Percentiles rank a stretch among this genome's conserved stretches.
Evolutionary conservation across 2,797 vertebrate genomes (phyloP).

Genomic region (Apodemus agrarius): DNA sequence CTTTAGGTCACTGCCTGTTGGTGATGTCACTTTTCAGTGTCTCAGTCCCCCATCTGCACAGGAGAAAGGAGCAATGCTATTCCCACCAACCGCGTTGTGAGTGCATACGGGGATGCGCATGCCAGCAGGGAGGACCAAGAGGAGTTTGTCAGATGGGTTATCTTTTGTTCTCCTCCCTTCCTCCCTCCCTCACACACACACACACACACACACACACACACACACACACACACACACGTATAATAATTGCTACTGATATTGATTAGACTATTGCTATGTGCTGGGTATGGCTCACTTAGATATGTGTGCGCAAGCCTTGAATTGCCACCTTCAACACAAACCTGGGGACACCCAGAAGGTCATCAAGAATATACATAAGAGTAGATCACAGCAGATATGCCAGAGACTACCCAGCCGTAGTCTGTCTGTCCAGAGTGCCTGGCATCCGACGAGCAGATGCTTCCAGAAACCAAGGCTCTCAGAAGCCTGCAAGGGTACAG

Average conservation of each 20-base stretch:
- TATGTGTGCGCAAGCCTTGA: background rate
- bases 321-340: background rate
- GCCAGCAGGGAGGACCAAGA: background rate
- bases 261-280: background rate
- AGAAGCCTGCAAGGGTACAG: background rate
- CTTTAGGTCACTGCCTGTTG: constrained; percentile 70
- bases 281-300: background rate
- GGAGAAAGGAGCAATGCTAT: constrained; percentile 10
- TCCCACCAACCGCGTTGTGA: background rate
- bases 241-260: background rate
- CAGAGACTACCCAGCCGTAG: background rate
- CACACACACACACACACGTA: too few species aligned
- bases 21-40: constrained; percentile 59
- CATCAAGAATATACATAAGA: background rate
- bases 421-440: background rate
- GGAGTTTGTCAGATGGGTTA: background rate
- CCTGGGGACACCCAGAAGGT: background rate
- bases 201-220: too few species aligned
- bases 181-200: too few species aligned
- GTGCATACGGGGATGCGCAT: background rate
- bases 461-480: background rate
- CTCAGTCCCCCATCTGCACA: constrained; percentile 63
- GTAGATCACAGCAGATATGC: background rate
- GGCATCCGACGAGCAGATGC: background rate
- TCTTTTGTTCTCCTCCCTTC: background rate